Evolutionary conservation across 2,888 invertebrate species (phyloP), one percentile per base, ranked within the genome.

Genomic region (Eurois occulta): DNA sequence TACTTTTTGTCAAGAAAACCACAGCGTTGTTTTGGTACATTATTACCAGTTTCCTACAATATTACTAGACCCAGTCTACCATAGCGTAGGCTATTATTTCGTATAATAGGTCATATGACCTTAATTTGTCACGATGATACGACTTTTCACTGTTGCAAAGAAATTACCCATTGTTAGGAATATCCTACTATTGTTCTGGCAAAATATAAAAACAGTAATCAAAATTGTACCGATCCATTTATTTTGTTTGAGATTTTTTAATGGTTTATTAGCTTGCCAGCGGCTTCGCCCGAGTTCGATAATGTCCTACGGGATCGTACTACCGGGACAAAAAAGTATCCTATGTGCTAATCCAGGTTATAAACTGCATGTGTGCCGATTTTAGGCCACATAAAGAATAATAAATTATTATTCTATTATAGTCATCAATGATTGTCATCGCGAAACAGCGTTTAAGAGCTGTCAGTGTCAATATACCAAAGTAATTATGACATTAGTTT

Each of bases 111-210:
- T 4, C 69, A 43, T 60, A 70, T 72, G 81, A 60, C 84, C 66
- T 84, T 84, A 81, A 84, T 84, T 68, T 70, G 64, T 69, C 52
- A 71, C 41, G 41, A 76, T 77, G 72, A 72, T 75, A 71, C 13
- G 38, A 55, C 0, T 48, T 67, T 81, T 73, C 77, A 75, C 65
- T 77, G 75, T 77, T 81, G 67, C 81, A 48, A 65, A 75, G 72
- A 81, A 84, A 84, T 84, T 73, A 62, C 75, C 75, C 64, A 75
- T 84, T 84, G 85, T 81, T 38, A 1, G 6, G 3, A 52, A 60
- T 80, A 55, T 48, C 3, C 11, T 32, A 77, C 67, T 66, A 66
- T 10, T 32, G 43, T 41, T 32, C 52, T 43, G 24, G 28, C 18
- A 11, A 62, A 60, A 32, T 28, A 58, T 58, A 1, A 28, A 65